Evolutionary conservation across 2,797 vertebrate species (phyloP).

Genomic region (Poecilia gillii): DNA sequence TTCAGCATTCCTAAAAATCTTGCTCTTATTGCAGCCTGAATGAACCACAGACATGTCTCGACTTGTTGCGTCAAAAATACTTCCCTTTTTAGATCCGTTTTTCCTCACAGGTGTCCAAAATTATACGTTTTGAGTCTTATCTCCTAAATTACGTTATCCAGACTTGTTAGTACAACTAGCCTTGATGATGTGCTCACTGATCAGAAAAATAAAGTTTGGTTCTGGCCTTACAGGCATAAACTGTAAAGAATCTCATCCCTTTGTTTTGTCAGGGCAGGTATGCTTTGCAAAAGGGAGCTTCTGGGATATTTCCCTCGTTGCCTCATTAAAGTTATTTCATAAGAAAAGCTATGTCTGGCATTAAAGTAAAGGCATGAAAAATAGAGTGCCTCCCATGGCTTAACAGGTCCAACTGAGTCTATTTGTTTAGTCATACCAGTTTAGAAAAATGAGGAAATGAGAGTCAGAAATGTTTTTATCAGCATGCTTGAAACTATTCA

Average conservation of each 20-base stretch:
- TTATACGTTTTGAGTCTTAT: not conserved
- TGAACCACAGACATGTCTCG: too few relatives aligned
- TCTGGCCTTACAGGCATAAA: not conserved
- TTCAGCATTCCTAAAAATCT: not conserved
- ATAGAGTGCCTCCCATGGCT: not conserved
- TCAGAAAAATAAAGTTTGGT: not conserved
- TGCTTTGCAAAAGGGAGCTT: not conserved
- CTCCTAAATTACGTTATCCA: not conserved
- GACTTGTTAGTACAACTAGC: not conserved
- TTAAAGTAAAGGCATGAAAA: not conserved
- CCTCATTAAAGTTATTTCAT: not conserved
- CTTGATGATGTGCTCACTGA: not conserved
- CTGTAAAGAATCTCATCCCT: not conserved
- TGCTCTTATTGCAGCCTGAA: not conserved
- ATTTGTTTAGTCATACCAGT: not conserved
- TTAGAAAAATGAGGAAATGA: conserved; percentile 2
- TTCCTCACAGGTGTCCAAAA: not conserved
- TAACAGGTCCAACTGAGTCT: not conserved
- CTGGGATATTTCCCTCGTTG: not conserved
- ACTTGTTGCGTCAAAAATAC: not conserved
- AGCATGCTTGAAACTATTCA: conserved; percentile 15
- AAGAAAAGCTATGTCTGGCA: not conserved
- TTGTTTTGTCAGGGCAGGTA: not conserved
- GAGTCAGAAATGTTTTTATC: not conserved
- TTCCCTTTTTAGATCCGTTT: not conserved